Conservation (phyloP, 2,113 vertebrate genomes). For the Zosterops borbonicus region DNA sequence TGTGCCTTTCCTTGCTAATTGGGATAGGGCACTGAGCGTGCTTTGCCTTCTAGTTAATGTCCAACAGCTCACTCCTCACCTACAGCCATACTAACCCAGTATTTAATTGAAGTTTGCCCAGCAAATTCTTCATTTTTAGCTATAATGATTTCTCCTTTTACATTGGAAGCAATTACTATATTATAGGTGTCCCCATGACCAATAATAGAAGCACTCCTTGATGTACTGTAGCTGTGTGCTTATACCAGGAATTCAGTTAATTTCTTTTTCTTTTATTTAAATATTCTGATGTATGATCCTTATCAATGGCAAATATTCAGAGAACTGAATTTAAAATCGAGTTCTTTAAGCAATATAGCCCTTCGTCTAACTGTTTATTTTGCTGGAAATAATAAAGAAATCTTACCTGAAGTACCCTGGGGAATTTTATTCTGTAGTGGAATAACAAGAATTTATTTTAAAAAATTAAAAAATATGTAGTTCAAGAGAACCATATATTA, state of each 20-base stretch:
- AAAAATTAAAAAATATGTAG: accelerated
- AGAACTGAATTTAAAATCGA: not conserved
- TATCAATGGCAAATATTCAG: not conserved
- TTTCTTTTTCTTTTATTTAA: not conserved
- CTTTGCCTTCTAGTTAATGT: not conserved
- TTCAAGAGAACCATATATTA: not conserved
- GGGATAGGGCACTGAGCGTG: not conserved
- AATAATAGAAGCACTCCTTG: not conserved
- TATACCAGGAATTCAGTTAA: not conserved
- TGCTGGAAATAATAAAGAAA: not conserved
- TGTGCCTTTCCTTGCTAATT: not conserved
- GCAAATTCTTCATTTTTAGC: not conserved
- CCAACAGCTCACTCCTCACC: not conserved
- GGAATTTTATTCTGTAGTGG: not conserved
- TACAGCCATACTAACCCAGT: not conserved
- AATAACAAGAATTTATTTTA: not conserved
- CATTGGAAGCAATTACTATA: not conserved
- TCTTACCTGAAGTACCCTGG: not conserved
- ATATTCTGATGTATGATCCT: not conserved
- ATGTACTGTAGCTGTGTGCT: not conserved
- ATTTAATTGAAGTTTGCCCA: not conserved
- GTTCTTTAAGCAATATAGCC: not conserved
- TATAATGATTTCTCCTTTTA: not conserved
- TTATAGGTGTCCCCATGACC: not conserved
- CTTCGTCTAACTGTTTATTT: not conserved